Evolutionary conservation across 2,888 invertebrate species (phyloP).

Genomic region (Tachina grossa): DNA sequence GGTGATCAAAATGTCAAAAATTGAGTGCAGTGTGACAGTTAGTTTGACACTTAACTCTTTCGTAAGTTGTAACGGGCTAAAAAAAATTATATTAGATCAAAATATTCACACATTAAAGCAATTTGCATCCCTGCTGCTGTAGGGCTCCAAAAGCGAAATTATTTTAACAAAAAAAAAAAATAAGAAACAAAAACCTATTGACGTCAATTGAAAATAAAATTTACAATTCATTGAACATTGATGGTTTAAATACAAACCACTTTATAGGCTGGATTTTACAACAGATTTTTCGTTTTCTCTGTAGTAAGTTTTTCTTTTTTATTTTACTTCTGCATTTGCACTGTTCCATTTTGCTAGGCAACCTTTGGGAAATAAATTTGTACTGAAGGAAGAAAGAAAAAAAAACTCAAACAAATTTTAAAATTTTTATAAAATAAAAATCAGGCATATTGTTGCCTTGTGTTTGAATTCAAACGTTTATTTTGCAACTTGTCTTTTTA

Average conservation of each 20-base stretch:
- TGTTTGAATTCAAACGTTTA: slow-evolving; percentile 34
- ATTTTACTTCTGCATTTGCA: not conserved
- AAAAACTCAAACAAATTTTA: slow-evolving; percentile 31
- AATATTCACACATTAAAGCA: not conserved
- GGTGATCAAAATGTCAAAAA: too few relatives aligned
- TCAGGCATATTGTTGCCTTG: slow-evolving; percentile 13
- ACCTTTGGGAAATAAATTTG: slow-evolving; percentile 56
- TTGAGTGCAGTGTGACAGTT: too few relatives aligned
- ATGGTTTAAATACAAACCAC: slow-evolving; percentile 58
- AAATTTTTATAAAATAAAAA: slow-evolving; percentile 41
- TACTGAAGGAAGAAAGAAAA: too few relatives aligned
- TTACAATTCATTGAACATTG: slow-evolving; percentile 77
- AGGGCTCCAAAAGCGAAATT: slow-evolving; percentile 43
- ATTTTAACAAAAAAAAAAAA: slow-evolving; percentile 31
- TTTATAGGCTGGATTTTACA: slow-evolving; percentile 62
- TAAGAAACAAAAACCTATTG: slow-evolving; percentile 73
- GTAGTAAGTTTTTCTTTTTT: not conserved
- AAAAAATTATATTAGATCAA: too few relatives aligned
- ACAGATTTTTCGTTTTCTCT: slow-evolving; percentile 8
- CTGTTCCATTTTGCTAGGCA: slow-evolving; percentile 25
- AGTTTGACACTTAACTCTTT: too few relatives aligned
- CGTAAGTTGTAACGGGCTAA: too few relatives aligned
- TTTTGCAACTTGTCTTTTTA: slow-evolving; percentile 28
- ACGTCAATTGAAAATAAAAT: slow-evolving; percentile 76
- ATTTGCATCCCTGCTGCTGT: not conserved